Evolutionary conservation across 2,113 vertebrate species (phyloP).

Genomic region (Callopanchax toddi): DNA sequence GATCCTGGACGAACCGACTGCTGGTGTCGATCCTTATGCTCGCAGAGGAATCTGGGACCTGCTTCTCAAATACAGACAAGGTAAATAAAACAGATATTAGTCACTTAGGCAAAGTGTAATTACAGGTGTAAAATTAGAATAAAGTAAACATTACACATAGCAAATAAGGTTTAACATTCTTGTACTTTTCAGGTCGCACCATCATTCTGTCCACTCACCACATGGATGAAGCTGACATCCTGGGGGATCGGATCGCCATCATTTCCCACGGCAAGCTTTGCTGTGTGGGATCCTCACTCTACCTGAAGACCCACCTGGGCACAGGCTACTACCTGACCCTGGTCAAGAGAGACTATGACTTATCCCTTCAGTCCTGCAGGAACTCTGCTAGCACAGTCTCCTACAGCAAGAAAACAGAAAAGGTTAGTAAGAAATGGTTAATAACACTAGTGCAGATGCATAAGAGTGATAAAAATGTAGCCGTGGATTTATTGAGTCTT

Average conservation of each 20-base stretch:
- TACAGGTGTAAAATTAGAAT: neutral
- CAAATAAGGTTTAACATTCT: neutral
- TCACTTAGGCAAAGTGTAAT: neutral
- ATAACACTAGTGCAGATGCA: neutral
- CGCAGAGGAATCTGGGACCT: slow-evolving; percentile 98
- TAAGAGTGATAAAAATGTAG: slow-evolving; percentile 11
- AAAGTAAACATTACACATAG: neutral
- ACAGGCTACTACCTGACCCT: slow-evolving; percentile 97
- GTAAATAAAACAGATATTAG: slow-evolving; percentile 67
- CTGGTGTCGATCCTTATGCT: slow-evolving; percentile 96
- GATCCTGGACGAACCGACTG: slow-evolving; percentile 97
- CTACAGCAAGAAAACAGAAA: slow-evolving; percentile 87
- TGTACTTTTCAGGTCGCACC: slow-evolving; percentile 84
- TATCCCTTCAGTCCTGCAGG: slow-evolving; percentile 91
- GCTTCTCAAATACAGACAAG: slow-evolving; percentile 94
- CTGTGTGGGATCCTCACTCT: slow-evolving; percentile 95
- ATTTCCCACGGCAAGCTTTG: slow-evolving; percentile 97
- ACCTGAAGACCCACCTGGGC: slow-evolving; percentile 95
- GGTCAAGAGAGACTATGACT: slow-evolving; percentile 94
- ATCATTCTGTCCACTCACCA: slow-evolving; percentile 98
- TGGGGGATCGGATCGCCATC: slow-evolving; percentile 96
- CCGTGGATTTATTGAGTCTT: slow-evolving; percentile 13
- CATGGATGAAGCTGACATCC: slow-evolving; percentile 98
- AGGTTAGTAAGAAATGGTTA: slow-evolving; percentile 55
- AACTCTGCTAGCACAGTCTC: slow-evolving; percentile 96